Percentiles rank a stretch among this genome's conserved stretches.
phyloP scores from a whole-genome alignment of 2,113 vertebrate species.

The Gobius niger region DNA sequence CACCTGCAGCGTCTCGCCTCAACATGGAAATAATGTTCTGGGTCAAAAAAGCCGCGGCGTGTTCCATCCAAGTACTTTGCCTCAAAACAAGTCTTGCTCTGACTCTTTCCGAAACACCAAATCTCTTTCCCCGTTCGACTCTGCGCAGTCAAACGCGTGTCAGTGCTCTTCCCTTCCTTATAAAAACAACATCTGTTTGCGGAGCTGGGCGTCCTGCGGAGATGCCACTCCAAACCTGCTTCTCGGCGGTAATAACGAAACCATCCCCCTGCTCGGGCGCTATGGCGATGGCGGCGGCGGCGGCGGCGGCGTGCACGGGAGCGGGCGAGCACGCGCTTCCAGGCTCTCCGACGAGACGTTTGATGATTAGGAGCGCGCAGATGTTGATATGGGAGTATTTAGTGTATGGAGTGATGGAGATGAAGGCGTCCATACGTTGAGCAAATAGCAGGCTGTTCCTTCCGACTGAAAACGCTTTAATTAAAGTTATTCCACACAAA shows the following conservation, averaged over 20 bases:
- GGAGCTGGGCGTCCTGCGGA: conserved; percentile 1
- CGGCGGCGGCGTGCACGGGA: not conserved
- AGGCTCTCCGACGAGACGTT: not conserved
- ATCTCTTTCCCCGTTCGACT: not conserved
- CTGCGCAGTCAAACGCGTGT: not conserved
- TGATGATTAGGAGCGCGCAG: conserved; percentile 2
- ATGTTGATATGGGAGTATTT: not conserved
- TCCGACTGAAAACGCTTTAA: not conserved
- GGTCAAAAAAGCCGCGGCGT: too few species aligned
- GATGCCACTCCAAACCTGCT: conserved; percentile 2
- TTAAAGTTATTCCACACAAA: conserved; percentile 6
- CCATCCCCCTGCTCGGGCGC: not conserved
- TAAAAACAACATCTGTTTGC: conserved; percentile 6
- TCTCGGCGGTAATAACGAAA: not conserved
- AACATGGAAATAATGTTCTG: too few species aligned
- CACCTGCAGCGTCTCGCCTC: too few species aligned
- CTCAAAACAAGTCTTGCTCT: not conserved
- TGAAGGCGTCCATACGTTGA: conserved; percentile 8
- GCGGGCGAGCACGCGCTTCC: not conserved
- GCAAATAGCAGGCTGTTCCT: conserved; percentile 4
- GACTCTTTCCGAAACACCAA: not conserved
- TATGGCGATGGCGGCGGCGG: not conserved
- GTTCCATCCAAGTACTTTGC: too few species aligned
- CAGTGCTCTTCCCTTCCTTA: not conserved
- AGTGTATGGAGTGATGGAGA: conserved; percentile 9